phyloP scores from a whole-genome alignment of 2,888 invertebrate genomes.

The Ischnus inquisitorius region DNA sequence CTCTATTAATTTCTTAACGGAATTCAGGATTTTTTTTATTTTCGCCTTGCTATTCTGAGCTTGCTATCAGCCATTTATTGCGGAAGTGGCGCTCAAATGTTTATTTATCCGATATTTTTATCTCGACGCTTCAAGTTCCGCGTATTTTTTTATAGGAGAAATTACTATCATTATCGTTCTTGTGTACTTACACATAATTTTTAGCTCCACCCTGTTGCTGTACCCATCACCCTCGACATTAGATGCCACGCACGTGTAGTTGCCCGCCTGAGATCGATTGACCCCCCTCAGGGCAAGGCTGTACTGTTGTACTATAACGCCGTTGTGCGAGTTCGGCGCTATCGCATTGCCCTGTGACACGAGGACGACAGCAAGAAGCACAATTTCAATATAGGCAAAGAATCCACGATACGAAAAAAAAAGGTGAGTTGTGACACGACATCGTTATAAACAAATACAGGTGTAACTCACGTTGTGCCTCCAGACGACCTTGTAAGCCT shows the following conservation, averaged over 20 bases:
- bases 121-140: background rate
- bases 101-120: background rate
- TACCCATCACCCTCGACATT: slow-evolving; percentile 97
- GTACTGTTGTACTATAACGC: slow-evolving; percentile 94
- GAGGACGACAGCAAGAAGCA: slow-evolving; percentile 4
- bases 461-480: slow-evolving; percentile 90
- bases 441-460: slow-evolving; percentile 3
- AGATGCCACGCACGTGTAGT: slow-evolving; percentile 95
- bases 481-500: slow-evolving; percentile 93
- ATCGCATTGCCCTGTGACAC: slow-evolving; percentile 91
- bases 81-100: background rate
- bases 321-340: slow-evolving; percentile 94
- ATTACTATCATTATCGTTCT: background rate
- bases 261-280: slow-evolving; percentile 93
- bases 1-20: too few species aligned
- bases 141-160: background rate
- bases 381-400: slow-evolving; percentile 19
- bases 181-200: slow-evolving; percentile 95
- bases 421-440: background rate
- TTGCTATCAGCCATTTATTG: too few species aligned
- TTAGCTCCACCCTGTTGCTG: slow-evolving; percentile 92
- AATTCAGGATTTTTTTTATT: too few species aligned
- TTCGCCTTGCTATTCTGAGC: too few species aligned
- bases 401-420: slow-evolving; percentile 18
- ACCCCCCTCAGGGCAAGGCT: slow-evolving; percentile 94